Base-by-base conservation (phyloP, 2,797 vertebrate species). In the Threskiornis aethiopicus region DNA sequence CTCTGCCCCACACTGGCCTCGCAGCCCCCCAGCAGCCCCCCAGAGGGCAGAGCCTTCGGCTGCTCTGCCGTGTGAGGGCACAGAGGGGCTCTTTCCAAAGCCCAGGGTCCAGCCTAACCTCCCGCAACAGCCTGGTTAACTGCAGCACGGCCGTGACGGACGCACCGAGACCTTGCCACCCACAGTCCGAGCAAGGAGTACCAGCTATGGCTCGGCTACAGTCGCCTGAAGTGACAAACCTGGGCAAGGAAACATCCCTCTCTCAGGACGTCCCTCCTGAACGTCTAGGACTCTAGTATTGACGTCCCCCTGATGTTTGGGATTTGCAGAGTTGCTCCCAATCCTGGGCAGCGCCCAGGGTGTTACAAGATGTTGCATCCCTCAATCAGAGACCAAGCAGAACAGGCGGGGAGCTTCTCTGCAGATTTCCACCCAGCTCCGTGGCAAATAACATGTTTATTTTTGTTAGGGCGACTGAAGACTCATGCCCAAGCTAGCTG, bases 281-380 rank as follows among this genome's bases (percentile, higher is more conserved):
- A 11, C 1, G 1, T 7, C 24, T 17, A 13, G 26, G 49, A 31
- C 44, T 59, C 9, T 4, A 37, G 52, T 1, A 10, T 0, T 5
- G 49, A 70, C 14, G 17, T 35, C 49, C 25, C 44, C 0, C 0
- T 3, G n/a, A 14, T 17, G 16, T 31, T 6, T 71, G 82, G 47
- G 79, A 12, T 54, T 17, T 39, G 26, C 33, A 85, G 64, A 44
- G 62, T 13, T 70, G 70, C 59, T 70, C 55, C 62, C n/a, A 17
- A 0, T 3, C n/a, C 89, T 10, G 24, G 47, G 44, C 46, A 94
- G 76, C 4, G 4, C 39, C 80, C 65, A 66, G 65, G 37, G 10
- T 37, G 65, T 55, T 35, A 66, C 33, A 73, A 33, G 13, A 16
- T 8, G 24, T 58, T 31, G 44, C 49, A 57, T 5, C 39, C 44